Evolutionary conservation across 2,888 invertebrate genomes (phyloP).

Genomic region (Melanotus villosus): DNA sequence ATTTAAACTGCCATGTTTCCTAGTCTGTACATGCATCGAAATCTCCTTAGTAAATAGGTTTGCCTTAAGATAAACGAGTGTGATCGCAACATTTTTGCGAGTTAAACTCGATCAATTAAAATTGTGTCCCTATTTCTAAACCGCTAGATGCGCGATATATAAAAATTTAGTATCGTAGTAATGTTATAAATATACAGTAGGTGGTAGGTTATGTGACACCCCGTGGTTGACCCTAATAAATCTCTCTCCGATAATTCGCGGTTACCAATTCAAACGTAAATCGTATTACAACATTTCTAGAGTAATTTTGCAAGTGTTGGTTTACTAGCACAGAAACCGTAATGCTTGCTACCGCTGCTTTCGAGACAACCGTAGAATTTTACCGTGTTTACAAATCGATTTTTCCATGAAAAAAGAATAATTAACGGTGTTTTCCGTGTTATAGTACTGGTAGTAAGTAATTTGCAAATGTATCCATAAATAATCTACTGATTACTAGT

Average conservation of each 20-base stretch:
- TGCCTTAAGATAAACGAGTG: too few relatives aligned
- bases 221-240: constrained; percentile 21
- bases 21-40: neutral
- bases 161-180: neutral
- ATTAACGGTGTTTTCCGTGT: neutral
- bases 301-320: constrained; percentile 2
- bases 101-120: too few relatives aligned
- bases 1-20: neutral
- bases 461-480: constrained; percentile 18
- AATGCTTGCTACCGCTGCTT: too few relatives aligned
- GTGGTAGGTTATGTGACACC: constrained; percentile 8
- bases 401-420: neutral
- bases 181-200: neutral
- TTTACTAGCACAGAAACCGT: neutral
- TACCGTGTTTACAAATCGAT: too few relatives aligned
- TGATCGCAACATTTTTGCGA: too few relatives aligned
- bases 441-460: constrained; percentile 1
- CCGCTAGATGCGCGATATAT: neutral
- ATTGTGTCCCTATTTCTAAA: neutral
- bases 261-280: constrained; percentile 19
- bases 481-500: neutral
- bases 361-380: too few relatives aligned
- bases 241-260: neutral
- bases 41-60: too few relatives aligned
- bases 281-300: constrained; percentile 15